phyloP scores from a whole-genome alignment of 2,113 vertebrate species.

The Mastomys coucha region DNA sequence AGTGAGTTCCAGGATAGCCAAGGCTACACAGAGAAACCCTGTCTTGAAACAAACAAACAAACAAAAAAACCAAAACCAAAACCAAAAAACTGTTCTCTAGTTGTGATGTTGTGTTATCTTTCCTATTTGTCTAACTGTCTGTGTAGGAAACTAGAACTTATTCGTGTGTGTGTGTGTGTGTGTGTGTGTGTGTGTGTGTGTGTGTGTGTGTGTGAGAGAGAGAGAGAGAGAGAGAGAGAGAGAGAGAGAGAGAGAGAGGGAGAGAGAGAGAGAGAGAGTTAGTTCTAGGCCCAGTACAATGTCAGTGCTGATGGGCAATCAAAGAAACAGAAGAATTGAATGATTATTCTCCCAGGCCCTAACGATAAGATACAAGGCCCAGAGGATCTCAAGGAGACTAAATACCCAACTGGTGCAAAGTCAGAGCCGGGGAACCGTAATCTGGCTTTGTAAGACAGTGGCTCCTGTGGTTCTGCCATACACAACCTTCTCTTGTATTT shows the following conservation, averaged over 20 bases:
- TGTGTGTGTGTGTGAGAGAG: not conserved
- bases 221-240: not conserved
- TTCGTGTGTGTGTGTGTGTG: no score
- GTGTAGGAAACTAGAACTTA: not conserved
- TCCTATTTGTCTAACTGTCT: not conserved
- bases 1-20: no score
- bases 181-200: not conserved
- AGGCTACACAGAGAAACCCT: no score
- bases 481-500: not conserved
- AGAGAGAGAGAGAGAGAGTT: not conserved
- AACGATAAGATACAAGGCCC: conserved; percentile 29
- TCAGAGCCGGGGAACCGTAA: conserved; percentile 14
- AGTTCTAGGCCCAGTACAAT: not conserved
- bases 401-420: not conserved
- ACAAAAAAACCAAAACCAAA: no score
- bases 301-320: not conserved
- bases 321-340: conserved; percentile 25
- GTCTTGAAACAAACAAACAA: no score
- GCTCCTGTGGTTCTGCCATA: not conserved
- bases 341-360: not conserved
- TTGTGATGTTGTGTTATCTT: not conserved
- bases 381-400: not conserved
- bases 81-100: not conserved
- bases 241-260: not conserved
- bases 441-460: not conserved